A percentile compares a stretch with the other conserved stretches of the same genome.
Conservation (phyloP, 2,113 vertebrate genomes). For the Gymnocephalus cernua region DNA sequence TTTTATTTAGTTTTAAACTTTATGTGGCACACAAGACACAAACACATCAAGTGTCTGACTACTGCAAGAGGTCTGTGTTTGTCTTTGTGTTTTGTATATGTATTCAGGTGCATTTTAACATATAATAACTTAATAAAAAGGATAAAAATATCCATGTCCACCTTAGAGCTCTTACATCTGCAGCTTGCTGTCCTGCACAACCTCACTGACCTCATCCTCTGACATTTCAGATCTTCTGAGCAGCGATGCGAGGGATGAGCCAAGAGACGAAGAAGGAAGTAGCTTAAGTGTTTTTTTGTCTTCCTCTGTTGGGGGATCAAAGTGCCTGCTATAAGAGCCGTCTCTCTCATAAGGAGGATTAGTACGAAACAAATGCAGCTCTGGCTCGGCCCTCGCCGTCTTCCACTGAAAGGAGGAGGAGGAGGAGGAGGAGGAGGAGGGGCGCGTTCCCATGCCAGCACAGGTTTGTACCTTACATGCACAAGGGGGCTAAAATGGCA, state of each 20-base stretch:
- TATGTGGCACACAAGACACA: constrained; percentile 41
- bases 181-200: constrained; percentile 40
- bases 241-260: constrained; percentile 57
- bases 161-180: constrained; percentile 9
- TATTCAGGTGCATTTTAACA: not conserved
- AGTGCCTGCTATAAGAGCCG: constrained; percentile 66
- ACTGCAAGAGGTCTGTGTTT: constrained; percentile 10
- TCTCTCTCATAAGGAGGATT: constrained; percentile 77
- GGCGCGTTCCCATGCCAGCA: constrained; percentile 35
- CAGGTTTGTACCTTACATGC: constrained; percentile 53
- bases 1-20: constrained; percentile 58
- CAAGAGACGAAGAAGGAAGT: constrained; percentile 70
- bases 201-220: constrained; percentile 65
- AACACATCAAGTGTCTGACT: constrained; percentile 39
- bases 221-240: constrained; percentile 37
- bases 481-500: constrained; percentile 30
- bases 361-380: constrained; percentile 66
- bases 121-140: constrained; percentile 11
- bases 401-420: constrained; percentile 29
- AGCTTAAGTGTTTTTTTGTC: constrained; percentile 76
- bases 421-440: constrained; percentile 38
- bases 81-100: not conserved
- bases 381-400: constrained; percentile 13
- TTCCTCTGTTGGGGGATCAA: constrained; percentile 78
- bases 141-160: not conserved